phyloP scores from a whole-genome alignment of 2,888 invertebrate genomes.

The Omphaloscelis lunosa region DNA sequence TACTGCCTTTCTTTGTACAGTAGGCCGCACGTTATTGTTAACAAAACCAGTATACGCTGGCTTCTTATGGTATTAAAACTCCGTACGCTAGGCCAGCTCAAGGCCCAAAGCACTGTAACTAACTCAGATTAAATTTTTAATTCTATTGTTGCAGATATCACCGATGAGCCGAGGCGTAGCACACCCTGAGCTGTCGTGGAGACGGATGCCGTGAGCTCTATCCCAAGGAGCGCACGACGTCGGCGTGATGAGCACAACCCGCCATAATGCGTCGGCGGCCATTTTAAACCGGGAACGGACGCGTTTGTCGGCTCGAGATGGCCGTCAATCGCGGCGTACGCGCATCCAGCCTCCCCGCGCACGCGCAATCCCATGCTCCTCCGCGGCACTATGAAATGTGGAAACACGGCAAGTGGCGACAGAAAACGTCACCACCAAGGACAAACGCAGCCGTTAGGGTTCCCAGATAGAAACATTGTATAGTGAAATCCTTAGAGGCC shows the following conservation, averaged over 20 bases:
- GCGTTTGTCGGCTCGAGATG: conserved; percentile 88
- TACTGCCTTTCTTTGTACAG: neutral
- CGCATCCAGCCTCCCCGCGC: conserved; percentile 80
- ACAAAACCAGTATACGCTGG: neutral
- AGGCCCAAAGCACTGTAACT: neutral
- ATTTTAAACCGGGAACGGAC: conserved; percentile 88
- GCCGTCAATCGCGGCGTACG: conserved; percentile 84
- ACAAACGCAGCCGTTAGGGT: conserved; percentile 88
- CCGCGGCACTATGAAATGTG: conserved; percentile 92
- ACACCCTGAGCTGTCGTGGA: conserved; percentile 72
- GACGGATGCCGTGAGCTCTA: conserved; percentile 88
- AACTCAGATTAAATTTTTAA: neutral
- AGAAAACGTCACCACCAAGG: conserved; percentile 89
- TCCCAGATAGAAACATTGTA: conserved; percentile 87
- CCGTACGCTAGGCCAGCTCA: neutral
- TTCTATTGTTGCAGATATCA: conserved; percentile 81
- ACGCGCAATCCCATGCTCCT: conserved; percentile 80
- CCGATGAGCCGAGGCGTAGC: conserved; percentile 79
- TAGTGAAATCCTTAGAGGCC: conserved; percentile 84
- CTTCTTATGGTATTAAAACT: neutral
- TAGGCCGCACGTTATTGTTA: neutral
- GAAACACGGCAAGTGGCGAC: conserved; percentile 96
- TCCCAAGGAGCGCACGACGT: conserved; percentile 83
- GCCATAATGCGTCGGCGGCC: conserved; percentile 90
- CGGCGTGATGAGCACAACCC: conserved; percentile 90